Evolutionary conservation across 92 coral and sea anemone species (phyloP).

Genomic region (Pocillopora meandrina): DNA sequence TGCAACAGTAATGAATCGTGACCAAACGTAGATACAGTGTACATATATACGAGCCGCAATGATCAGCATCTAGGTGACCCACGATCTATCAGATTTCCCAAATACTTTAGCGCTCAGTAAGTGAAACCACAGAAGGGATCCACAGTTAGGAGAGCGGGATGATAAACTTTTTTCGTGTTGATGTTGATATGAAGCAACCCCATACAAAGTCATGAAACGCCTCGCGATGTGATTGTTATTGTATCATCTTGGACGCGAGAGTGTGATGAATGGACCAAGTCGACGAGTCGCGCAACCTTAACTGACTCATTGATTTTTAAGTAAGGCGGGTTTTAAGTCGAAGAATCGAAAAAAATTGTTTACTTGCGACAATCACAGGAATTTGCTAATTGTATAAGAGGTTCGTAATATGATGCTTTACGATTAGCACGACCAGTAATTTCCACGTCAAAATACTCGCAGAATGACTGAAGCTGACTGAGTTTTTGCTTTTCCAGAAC

Average conservation of each 20-base stretch:
- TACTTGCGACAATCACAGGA: conserved; percentile 23
- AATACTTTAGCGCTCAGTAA: neutral
- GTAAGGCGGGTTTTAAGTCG: too few species aligned
- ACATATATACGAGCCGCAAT: neutral
- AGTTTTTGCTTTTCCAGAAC: too few species aligned
- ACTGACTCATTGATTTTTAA: too few species aligned
- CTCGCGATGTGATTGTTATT: neutral
- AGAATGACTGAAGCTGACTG: conserved; percentile 6
- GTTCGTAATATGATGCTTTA: conserved; percentile 27
- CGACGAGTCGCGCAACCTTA: neutral
- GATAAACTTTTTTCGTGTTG: neutral
- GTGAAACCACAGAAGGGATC: neutral
- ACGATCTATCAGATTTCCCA: conserved; percentile 1
- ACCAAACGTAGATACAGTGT: neutral
- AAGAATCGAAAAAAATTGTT: too few species aligned
- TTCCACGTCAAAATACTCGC: conserved; percentile 30
- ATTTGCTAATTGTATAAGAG: conserved; percentile 26
- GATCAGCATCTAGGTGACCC: neutral
- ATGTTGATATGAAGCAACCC: neutral
- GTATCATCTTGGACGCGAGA: neutral
- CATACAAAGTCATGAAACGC: neutral
- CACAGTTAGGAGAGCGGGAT: conserved; percentile 7
- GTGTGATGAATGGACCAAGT: conserved; percentile 16
- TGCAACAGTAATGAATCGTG: neutral
- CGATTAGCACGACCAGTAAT: conserved; percentile 27